phyloP scores from a whole-genome alignment of 2,797 vertebrate species.

The Zalophus californianus region DNA sequence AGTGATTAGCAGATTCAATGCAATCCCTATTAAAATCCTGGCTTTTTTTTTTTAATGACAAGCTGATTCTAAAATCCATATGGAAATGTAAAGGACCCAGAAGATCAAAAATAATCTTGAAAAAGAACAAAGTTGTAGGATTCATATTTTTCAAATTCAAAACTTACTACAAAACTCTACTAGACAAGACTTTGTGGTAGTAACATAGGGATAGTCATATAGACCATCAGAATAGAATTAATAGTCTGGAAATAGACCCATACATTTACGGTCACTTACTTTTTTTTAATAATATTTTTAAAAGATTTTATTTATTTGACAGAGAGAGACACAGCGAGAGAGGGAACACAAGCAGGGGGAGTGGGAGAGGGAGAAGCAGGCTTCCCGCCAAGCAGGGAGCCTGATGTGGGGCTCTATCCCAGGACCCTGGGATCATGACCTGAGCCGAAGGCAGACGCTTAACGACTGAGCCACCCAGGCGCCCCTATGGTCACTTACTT shows the following conservation, averaged over 20 bases:
- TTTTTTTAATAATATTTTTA: neutral
- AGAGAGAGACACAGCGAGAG: too few species aligned
- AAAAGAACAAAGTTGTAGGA: neutral
- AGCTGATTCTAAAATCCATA: neutral
- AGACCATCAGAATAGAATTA: neutral
- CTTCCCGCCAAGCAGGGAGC: too few species aligned
- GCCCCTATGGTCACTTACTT: neutral
- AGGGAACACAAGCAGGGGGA: too few species aligned
- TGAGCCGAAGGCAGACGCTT: too few species aligned
- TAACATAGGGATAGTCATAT: neutral
- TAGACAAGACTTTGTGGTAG: neutral
- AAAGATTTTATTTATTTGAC: too few species aligned
- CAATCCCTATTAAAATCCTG: neutral
- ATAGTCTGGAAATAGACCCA: neutral
- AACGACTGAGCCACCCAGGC: too few species aligned
- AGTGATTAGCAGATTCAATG: neutral
- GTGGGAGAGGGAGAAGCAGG: too few species aligned
- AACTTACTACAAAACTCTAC: neutral
- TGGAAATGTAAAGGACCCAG: neutral
- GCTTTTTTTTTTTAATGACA: neutral
- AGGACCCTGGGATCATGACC: too few species aligned
- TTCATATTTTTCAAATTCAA: neutral
- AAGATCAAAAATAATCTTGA: neutral
- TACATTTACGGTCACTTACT: neutral
- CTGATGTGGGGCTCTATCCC: too few species aligned